These are phyloP conservation scores for human DNA, from an alignment of 2,113 vertebrate species.

Conservation along the genomic window GRCh38 chr16:74029001-74029500, in stretches of 20 bases:
- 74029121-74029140: not conserved
- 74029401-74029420: constrained; percentile 36
- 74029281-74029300: not conserved
- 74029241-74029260: not conserved
- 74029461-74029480: constrained; percentile 56
- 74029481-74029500: constrained; percentile 44
- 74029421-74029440: not conserved
- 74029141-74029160: not conserved
- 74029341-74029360: not conserved
- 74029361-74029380: constrained; percentile 33
- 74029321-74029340: constrained; percentile 19
- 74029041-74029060: not conserved
- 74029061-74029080: not conserved
- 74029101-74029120: not conserved
- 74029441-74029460: constrained; percentile 2
- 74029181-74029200: not conserved
- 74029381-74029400: constrained; percentile 44
- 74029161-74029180: not conserved
- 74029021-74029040: not conserved
- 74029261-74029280: constrained; percentile 54
- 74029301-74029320: constrained; percentile 51
- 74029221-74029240: constrained; percentile 49
- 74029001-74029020: not conserved
- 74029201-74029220: not conserved
- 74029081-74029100: not conserved